Conservation (phyloP, 2,113 vertebrate genomes). For the Fulica atra region DNA sequence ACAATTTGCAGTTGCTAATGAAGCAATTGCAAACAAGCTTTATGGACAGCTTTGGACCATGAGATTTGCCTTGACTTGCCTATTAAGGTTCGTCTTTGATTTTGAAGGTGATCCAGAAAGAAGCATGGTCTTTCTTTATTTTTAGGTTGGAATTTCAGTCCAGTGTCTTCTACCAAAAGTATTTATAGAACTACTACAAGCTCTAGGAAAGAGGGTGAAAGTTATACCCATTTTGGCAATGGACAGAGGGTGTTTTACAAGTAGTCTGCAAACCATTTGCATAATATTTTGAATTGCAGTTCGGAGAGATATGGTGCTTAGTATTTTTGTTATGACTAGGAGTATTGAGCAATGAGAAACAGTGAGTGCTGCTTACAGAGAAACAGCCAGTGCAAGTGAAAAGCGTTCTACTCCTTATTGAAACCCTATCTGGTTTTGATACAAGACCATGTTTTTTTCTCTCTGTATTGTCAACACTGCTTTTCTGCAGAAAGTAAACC, state of each 20-base stretch:
- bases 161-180: not conserved
- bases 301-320: not conserved
- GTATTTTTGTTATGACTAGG: not conserved
- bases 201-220: not conserved
- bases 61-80: not conserved
- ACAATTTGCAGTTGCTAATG: not conserved
- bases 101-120: not conserved
- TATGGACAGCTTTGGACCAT: not conserved
- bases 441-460: not conserved
- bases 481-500: not conserved
- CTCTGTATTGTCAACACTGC: accelerated
- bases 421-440: not conserved
- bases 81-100: not conserved
- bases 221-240: not conserved
- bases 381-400: not conserved
- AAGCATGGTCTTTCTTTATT: not conserved
- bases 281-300: not conserved
- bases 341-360: not conserved
- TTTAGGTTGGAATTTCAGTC: not conserved
- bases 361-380: not conserved
- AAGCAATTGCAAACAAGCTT: not conserved
- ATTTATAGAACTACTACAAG: not conserved
- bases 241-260: not conserved
- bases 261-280: not conserved
- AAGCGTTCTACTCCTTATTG: not conserved